A percentile compares a stretch with the other conserved stretches of the same genome.
These are phyloP conservation scores for Corydoras sp. DNA, from an alignment of 2,113 vertebrate genomes.

Conservation along the genomic window DNA sequence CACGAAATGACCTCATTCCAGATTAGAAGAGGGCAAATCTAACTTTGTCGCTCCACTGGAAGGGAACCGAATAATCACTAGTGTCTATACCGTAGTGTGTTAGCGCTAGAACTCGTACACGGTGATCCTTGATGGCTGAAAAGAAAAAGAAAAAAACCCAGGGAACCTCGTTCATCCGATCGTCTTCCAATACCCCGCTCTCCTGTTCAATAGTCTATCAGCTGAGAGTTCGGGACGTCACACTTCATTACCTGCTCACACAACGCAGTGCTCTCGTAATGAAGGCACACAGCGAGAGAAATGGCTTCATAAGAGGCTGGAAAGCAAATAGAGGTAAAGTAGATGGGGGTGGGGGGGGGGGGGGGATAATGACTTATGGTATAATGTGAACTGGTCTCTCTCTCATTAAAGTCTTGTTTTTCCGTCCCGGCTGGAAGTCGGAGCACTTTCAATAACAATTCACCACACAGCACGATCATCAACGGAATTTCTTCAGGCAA, in stretches of 20 bases:
- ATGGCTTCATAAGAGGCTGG: neutral
- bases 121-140: too few species aligned
- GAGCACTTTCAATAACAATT: conserved; percentile 10
- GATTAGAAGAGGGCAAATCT: too few species aligned
- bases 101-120: too few species aligned
- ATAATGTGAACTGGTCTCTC: conserved; percentile 6
- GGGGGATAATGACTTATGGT: conserved; percentile 4
- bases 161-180: too few species aligned
- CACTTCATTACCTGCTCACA: conserved; percentile 24
- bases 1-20: too few species aligned
- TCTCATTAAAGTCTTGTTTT: conserved; percentile 3
- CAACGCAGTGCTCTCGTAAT: neutral
- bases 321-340: neutral
- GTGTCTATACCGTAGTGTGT: too few species aligned
- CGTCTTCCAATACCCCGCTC: neutral
- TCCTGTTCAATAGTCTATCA: conserved; percentile 5
- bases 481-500: neutral
- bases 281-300: neutral
- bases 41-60: too few species aligned
- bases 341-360: conserved; percentile 5
- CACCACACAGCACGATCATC: neutral
- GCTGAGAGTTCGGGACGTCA: conserved; percentile 19
- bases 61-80: too few species aligned
- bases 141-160: too few species aligned
- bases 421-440: neutral